These are phyloP conservation scores for Nemoura dubitans DNA, from an alignment of 2,888 invertebrate genomes.

Conservation along the genomic window DNA sequence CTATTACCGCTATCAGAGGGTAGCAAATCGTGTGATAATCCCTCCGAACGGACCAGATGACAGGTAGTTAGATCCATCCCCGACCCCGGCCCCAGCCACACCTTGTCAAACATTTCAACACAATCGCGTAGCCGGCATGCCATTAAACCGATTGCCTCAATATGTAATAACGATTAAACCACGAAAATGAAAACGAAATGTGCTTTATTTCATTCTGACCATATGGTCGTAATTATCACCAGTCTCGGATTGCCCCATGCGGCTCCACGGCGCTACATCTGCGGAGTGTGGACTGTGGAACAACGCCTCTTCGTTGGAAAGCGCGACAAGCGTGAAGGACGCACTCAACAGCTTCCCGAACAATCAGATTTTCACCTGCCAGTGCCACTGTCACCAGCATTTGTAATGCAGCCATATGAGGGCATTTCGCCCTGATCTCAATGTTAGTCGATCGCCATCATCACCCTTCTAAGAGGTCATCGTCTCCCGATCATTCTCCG, in stretches of 20 bases:
- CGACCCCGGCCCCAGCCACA: not conserved
- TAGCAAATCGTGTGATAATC: not conserved
- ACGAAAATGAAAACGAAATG: constrained; percentile 12
- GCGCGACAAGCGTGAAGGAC: not conserved
- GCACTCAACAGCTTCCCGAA: not conserved
- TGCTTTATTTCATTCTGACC: not conserved
- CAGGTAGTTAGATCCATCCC: not conserved
- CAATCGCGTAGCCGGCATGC: not conserved
- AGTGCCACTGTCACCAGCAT: not conserved
- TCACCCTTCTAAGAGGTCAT: not conserved
- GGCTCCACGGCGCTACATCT: not conserved
- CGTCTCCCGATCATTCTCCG: not conserved
- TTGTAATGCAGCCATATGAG: not conserved
- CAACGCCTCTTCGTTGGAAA: not conserved
- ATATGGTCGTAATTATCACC: constrained; percentile 7
- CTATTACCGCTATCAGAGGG: not conserved
- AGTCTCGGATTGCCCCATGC: not conserved
- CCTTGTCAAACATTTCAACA: not conserved
- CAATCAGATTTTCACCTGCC: not conserved
- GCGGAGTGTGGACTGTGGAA: not conserved
- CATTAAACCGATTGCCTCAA: not conserved
- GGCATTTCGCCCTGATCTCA: not conserved
- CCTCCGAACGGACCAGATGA: not conserved
- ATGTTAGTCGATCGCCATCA: too few species aligned
- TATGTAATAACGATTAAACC: not conserved